These are phyloP conservation scores for Panonychus citri DNA, from an alignment of 1,140 invertebrate species.

Conservation along the genomic window DNA sequence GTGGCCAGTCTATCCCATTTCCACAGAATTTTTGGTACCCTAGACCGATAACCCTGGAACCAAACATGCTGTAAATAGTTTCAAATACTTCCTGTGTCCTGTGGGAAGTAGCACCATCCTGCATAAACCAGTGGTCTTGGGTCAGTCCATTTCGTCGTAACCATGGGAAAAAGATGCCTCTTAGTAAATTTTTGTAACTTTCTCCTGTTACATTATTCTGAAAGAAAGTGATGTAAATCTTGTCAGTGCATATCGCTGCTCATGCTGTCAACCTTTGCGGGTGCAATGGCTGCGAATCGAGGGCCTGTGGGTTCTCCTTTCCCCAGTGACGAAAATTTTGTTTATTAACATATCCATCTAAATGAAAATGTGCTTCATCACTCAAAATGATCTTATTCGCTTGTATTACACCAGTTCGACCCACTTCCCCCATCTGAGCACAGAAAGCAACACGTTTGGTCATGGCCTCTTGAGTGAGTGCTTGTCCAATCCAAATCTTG, in stretches of 20 bases:
- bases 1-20: slow-evolving; percentile 1
- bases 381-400: neutral
- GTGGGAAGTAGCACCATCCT: no score
- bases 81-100: no score
- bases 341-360: slow-evolving; percentile 11
- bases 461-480: neutral
- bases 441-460: slow-evolving; percentile 2
- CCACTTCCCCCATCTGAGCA: neutral
- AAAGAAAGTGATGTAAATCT: no score
- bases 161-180: no score
- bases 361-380: slow-evolving; percentile 2
- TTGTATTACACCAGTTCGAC: neutral
- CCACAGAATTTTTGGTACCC: neutral
- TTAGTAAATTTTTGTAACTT: no score
- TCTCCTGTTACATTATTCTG: no score
- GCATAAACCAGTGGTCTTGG: no score
- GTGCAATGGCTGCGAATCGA: neutral
- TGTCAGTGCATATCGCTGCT: no score
- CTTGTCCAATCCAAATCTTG: slow-evolving; percentile 1
- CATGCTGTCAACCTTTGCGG: neutral
- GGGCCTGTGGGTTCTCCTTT: slow-evolving; percentile 9
- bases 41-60: neutral
- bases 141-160: no score
- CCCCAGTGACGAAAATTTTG: slow-evolving; percentile 14
- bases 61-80: no score